Conservation (phyloP, 1,140 invertebrate species). For the Macrobrachium rosenbergii region DNA sequence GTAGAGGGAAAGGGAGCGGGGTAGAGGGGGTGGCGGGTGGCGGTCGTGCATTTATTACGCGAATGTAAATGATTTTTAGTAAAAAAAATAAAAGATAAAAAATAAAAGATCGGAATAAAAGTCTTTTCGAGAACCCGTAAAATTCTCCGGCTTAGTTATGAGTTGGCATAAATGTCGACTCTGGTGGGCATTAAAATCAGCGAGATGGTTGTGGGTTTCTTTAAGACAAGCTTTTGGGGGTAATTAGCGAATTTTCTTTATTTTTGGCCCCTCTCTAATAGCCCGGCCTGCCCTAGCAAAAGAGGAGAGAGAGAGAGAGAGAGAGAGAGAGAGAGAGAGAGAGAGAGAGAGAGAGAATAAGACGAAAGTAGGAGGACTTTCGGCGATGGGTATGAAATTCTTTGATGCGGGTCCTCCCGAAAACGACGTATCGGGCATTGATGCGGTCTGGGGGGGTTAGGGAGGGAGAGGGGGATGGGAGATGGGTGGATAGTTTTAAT, state of each 20-base stretch:
- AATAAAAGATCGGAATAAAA: constrained; percentile 44
- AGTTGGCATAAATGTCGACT: constrained; percentile 54
- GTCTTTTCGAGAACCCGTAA: constrained; percentile 57
- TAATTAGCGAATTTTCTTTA: constrained; percentile 59
- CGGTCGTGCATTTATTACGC: constrained; percentile 7
- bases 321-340: not conserved
- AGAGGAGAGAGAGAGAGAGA: not conserved
- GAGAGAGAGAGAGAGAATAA: not conserved
- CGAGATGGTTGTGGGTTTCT: constrained; percentile 55
- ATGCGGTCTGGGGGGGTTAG: too few species aligned
- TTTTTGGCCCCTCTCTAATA: constrained; percentile 41
- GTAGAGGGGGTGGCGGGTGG: not conserved
- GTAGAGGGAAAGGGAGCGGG: not conserved
- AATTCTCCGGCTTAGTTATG: constrained; percentile 54
- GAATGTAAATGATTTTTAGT: constrained; percentile 59
- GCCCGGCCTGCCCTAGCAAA: not conserved
- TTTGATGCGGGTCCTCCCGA: too few species aligned
- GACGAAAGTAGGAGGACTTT: too few species aligned
- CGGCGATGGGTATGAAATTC: too few species aligned
- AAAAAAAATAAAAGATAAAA: constrained; percentile 28
- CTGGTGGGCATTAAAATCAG: constrained; percentile 59
- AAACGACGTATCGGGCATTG: too few species aligned
- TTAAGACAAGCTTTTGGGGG: constrained; percentile 46
- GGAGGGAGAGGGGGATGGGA: not conserved
- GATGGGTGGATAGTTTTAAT: not conserved